A percentile compares a stretch with the other conserved stretches of the same genome.
phyloP scores from a whole-genome alignment of 2,797 vertebrate genomes.

The Enteromius paludinosus region DNA sequence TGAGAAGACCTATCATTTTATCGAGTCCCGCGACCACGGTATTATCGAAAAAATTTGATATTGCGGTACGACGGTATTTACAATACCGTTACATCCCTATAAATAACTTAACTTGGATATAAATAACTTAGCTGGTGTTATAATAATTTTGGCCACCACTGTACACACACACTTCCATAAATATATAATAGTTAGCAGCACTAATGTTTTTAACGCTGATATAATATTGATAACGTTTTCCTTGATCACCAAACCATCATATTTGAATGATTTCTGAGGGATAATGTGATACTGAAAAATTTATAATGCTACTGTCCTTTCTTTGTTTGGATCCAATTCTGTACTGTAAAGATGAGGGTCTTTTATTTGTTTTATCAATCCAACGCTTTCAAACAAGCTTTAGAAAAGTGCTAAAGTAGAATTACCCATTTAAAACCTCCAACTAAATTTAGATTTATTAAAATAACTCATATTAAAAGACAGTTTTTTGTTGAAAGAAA shows the following conservation, averaged over 20 bases:
- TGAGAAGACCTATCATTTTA: too few relatives aligned
- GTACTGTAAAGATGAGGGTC: not conserved
- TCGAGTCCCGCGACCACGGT: too few relatives aligned
- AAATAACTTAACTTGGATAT: too few relatives aligned
- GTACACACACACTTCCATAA: not conserved
- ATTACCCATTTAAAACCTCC: not conserved
- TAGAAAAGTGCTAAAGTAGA: not conserved
- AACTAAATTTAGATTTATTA: not conserved
- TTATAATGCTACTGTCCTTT: not conserved
- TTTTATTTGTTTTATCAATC: not conserved
- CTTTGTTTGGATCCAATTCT: not conserved
- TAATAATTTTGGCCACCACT: too few relatives aligned
- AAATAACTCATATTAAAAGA: slow-evolving; percentile 10
- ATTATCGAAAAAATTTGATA: too few relatives aligned
- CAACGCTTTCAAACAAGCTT: not conserved
- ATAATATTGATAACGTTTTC: not conserved
- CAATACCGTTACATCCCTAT: too few relatives aligned
- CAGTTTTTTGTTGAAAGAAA: not conserved
- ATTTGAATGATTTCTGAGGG: not conserved
- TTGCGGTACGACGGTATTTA: too few relatives aligned
- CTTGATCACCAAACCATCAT: not conserved
- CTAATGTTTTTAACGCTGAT: not conserved
- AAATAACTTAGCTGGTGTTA: too few relatives aligned
- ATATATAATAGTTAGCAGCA: not conserved
- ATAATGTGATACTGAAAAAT: not conserved